A percentile compares a stretch with the other conserved stretches of the same genome.
phyloP scores from a whole-genome alignment of 2,797 vertebrate species.

The Coccyzus lansbergi region DNA sequence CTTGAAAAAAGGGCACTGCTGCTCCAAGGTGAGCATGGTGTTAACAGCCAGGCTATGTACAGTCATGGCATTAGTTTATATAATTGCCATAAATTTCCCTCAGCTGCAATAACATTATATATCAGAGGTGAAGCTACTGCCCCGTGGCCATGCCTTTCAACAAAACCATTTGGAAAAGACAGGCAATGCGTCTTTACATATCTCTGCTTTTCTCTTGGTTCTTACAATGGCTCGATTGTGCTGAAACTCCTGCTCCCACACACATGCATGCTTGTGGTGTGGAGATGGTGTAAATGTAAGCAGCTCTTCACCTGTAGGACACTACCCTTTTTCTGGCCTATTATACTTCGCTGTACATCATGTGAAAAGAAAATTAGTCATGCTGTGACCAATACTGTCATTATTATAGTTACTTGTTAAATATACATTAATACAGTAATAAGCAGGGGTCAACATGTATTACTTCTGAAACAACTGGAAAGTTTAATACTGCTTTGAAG shows the following conservation, averaged over 20 bases:
- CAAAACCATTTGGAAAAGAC: not conserved
- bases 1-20: not conserved
- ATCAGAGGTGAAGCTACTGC: not conserved
- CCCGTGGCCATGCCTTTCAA: not conserved
- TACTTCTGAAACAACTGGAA: conserved; percentile 8
- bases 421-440: not conserved
- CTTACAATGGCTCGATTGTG: not conserved
- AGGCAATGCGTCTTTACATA: not conserved
- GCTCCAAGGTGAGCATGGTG: not conserved
- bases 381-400: not conserved
- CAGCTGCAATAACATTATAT: not conserved
- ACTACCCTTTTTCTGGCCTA: not conserved
- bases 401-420: not conserved
- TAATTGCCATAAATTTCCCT: not conserved
- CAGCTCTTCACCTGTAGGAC: not conserved
- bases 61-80: not conserved
- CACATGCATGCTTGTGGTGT: not conserved
- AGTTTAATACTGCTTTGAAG: conserved; percentile 5
- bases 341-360: not conserved
- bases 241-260: not conserved
- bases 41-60: not conserved
- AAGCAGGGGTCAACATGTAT: not conserved
- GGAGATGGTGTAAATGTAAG: not conserved
- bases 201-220: not conserved
- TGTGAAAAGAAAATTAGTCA: not conserved